phyloP scores from a whole-genome alignment of 2,888 invertebrate genomes.

The Leptopilina myrica region DNA sequence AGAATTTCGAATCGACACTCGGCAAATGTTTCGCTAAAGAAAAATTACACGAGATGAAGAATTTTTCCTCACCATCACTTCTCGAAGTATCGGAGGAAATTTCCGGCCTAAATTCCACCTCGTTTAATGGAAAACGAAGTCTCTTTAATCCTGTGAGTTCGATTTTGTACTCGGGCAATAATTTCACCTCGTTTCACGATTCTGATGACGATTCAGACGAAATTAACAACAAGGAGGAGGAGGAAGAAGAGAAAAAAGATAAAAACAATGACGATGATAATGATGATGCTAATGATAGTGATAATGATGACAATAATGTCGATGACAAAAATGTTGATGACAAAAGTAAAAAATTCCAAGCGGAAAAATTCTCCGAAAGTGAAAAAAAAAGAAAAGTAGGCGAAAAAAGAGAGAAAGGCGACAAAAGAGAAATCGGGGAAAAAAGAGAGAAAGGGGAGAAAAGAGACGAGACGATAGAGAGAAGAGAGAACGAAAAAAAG shows the following conservation, averaged over 20 bases:
- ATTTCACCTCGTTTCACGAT: constrained; percentile 59
- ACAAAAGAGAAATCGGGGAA: not conserved
- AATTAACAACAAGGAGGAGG: too few species aligned
- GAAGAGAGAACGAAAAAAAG: not conserved
- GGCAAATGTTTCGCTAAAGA: not conserved
- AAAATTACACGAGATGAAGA: not conserved
- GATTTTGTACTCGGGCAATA: constrained; percentile 53
- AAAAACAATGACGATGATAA: constrained; percentile 57
- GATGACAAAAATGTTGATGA: too few species aligned
- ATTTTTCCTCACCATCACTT: not conserved
- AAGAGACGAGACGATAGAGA: too few species aligned
- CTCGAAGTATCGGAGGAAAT: not conserved
- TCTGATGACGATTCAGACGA: constrained; percentile 67
- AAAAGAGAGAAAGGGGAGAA: constrained; percentile 49
- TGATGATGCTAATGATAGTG: constrained; percentile 51
- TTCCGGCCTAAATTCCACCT: not conserved
- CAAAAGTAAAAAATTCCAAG: too few species aligned
- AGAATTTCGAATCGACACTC: too few species aligned
- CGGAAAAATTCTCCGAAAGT: too few species aligned
- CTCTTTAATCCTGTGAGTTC: constrained; percentile 26
- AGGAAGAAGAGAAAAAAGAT: too few species aligned
- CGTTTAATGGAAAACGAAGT: not conserved
- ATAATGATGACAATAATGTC: too few species aligned
- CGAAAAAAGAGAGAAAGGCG: not conserved
- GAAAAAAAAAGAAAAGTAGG: too few species aligned